phyloP scores from a whole-genome alignment of 1,140 invertebrate genomes.

The Drosophila tsacasi region DNA sequence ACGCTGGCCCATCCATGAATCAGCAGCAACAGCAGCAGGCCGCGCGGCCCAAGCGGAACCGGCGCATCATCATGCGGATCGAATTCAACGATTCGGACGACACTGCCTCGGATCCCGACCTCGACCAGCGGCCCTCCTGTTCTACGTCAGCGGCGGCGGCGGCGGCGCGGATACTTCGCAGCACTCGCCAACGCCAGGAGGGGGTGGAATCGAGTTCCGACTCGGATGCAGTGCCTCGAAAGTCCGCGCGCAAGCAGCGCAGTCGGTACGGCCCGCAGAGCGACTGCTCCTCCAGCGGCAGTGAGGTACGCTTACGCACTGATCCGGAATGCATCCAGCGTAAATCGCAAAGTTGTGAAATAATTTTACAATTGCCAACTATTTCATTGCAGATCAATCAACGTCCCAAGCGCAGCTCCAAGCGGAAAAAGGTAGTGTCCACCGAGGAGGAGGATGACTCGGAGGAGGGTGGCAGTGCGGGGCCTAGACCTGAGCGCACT shows the following conservation, averaged over 20 bases:
- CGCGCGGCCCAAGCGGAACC: constrained; percentile 57
- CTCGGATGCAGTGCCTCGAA: constrained; percentile 53
- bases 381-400: constrained; percentile 40
- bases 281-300: constrained; percentile 80
- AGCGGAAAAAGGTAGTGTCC: constrained; percentile 39
- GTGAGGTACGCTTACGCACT: constrained; percentile 67
- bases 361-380: not conserved
- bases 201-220: constrained; percentile 60
- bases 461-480: not conserved
- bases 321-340: not conserved
- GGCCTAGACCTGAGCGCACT: constrained; percentile 1
- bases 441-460: constrained; percentile 46
- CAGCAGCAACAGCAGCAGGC: constrained; percentile 38
- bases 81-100: constrained; percentile 80
- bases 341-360: not conserved
- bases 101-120: constrained; percentile 53
- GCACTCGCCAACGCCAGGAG: constrained; percentile 8
- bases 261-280: constrained; percentile 68
- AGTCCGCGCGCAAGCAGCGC: constrained; percentile 61
- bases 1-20: constrained; percentile 69
- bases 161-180: constrained; percentile 23
- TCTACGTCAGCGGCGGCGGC: constrained; percentile 30
- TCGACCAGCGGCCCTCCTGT: constrained; percentile 44
- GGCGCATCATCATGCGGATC: constrained; percentile 83
- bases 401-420: constrained; percentile 22